phyloP scores from a whole-genome alignment of 2,113 vertebrate genomes.

The Hydrochoerus hydrochaeris region DNA sequence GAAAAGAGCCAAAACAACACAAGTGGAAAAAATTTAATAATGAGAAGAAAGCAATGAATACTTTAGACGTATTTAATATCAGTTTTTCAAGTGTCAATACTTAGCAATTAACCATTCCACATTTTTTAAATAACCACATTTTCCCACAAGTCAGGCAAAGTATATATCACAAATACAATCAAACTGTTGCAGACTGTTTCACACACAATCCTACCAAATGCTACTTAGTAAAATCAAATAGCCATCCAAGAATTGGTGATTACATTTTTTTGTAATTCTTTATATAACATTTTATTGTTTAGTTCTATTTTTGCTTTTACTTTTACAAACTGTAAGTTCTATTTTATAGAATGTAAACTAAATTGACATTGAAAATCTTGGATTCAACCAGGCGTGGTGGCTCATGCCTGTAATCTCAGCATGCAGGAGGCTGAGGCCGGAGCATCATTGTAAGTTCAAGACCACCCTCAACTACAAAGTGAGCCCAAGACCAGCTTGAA shows the following conservation, averaged over 20 bases:
- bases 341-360: background rate
- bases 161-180: background rate
- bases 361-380: background rate
- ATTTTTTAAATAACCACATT: background rate
- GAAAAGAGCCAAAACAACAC: background rate
- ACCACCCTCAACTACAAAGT: too few relatives aligned
- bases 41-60: background rate
- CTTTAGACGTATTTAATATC: background rate
- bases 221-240: background rate
- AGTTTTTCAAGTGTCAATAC: background rate
- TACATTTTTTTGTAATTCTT: background rate
- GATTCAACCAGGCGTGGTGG: background rate
- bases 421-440: too few relatives aligned
- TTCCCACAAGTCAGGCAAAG: background rate
- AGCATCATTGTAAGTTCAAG: too few relatives aligned
- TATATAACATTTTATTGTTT: slow-evolving; percentile 5
- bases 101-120: background rate
- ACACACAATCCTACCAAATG: background rate
- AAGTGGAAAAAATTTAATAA: background rate
- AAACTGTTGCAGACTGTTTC: background rate
- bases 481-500: too few relatives aligned
- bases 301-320: slow-evolving; percentile 21
- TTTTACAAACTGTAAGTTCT: background rate
- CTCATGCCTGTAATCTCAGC: too few relatives aligned
- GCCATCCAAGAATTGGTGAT: background rate